A percentile compares a stretch with the other conserved stretches of the same genome.
phyloP scores from a whole-genome alignment of 2,113 vertebrate genomes.

The Leiothrix lutea region DNA sequence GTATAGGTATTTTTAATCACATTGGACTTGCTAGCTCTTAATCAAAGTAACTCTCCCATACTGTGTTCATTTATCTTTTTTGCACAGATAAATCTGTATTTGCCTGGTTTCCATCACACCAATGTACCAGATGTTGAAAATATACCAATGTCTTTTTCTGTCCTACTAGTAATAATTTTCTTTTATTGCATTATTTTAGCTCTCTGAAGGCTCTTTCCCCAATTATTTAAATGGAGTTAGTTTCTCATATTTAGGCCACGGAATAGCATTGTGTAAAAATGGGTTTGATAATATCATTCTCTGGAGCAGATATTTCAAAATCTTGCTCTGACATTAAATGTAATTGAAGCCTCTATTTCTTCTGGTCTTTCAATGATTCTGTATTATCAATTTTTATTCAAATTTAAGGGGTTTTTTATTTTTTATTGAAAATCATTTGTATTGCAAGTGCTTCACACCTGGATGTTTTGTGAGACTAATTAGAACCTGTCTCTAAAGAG shows the following conservation, averaged over 20 bases:
- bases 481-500: neutral
- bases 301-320: neutral
- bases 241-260: neutral
- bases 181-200: neutral
- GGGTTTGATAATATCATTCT: neutral
- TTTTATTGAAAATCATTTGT: neutral
- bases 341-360: neutral
- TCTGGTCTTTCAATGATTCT: neutral
- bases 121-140: neutral
- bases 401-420: neutral
- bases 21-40: neutral
- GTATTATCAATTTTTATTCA: neutral
- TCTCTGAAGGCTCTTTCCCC: neutral
- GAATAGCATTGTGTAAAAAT: neutral
- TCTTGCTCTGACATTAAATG: neutral
- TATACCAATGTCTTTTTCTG: neutral
- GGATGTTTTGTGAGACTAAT: neutral
- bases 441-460: neutral
- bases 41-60: neutral
- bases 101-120: neutral
- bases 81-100: neutral
- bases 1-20: neutral
- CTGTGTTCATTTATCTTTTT: neutral
- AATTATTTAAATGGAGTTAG: neutral
- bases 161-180: neutral